phyloP scores from a whole-genome alignment of 2,888 invertebrate species.

The Hypsopygia costalis region DNA sequence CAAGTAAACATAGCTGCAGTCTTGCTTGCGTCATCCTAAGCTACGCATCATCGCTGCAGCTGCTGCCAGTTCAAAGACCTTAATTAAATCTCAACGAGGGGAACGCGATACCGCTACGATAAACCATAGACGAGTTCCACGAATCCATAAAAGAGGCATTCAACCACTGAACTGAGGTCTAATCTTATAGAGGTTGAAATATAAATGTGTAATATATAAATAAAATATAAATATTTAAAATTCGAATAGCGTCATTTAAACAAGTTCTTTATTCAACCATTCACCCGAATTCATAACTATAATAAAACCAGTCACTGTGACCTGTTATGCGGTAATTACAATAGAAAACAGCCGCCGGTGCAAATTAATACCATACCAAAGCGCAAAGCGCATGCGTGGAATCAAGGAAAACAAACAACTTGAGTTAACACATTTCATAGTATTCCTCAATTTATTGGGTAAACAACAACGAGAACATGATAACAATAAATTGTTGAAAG shows the following conservation, averaged over 20 bases:
- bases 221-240: too few relatives aligned
- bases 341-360: too few relatives aligned
- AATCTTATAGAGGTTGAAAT: neutral
- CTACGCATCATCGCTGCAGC: constrained; percentile 33
- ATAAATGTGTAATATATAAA: neutral
- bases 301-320: neutral
- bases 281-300: neutral
- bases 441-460: too few relatives aligned
- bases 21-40: constrained; percentile 29
- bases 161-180: neutral
- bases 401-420: too few relatives aligned
- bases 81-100: constrained; percentile 40
- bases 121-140: constrained; percentile 9
- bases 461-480: too few relatives aligned
- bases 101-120: constrained; percentile 32
- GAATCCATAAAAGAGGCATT: neutral
- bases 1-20: too few relatives aligned
- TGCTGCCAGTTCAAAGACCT: constrained; percentile 50
- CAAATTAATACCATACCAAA: too few relatives aligned
- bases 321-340: too few relatives aligned
- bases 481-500: neutral
- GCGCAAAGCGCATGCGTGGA: too few relatives aligned
- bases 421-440: too few relatives aligned
- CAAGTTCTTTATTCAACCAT: neutral
- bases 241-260: neutral